phyloP scores from a whole-genome alignment of 2,113 vertebrate genomes.

The Scolopax mira region DNA sequence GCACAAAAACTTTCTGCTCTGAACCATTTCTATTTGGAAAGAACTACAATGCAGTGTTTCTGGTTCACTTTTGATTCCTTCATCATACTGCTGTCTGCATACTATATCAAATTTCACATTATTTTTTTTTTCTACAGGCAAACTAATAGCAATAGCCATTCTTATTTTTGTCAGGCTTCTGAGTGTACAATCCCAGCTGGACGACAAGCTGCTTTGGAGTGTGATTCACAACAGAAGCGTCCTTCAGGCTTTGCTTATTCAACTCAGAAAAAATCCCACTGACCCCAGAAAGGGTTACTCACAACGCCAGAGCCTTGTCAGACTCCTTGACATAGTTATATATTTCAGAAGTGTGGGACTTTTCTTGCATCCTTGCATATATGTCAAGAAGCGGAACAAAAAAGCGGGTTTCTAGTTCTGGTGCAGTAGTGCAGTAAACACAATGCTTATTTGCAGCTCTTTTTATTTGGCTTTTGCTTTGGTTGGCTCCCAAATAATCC shows the following conservation, averaged over 20 bases:
- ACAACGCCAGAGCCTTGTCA: neutral
- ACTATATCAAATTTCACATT: neutral
- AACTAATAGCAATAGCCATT: neutral
- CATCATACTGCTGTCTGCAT: neutral
- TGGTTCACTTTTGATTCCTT: neutral
- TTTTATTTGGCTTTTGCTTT: constrained; percentile 3
- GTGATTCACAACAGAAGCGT: neutral
- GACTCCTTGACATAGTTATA: neutral
- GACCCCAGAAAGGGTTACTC: neutral
- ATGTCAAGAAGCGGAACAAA: neutral
- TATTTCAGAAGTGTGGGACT: neutral
- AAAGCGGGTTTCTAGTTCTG: neutral
- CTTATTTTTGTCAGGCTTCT: neutral
- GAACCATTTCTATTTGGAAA: neutral
- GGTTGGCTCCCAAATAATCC: constrained; percentile 23
- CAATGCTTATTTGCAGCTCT: constrained; percentile 14
- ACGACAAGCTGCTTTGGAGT: neutral
- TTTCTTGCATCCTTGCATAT: neutral
- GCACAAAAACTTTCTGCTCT: neutral
- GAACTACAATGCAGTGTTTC: neutral
- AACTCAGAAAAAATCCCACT: neutral
- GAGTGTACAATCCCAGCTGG: neutral
- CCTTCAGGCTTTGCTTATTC: neutral
- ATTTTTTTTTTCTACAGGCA: neutral
- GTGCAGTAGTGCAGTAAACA: neutral